These are phyloP conservation scores for Diorhabda carinulata DNA, from an alignment of 1,140 invertebrate genomes.

Conservation along the genomic window DNA sequence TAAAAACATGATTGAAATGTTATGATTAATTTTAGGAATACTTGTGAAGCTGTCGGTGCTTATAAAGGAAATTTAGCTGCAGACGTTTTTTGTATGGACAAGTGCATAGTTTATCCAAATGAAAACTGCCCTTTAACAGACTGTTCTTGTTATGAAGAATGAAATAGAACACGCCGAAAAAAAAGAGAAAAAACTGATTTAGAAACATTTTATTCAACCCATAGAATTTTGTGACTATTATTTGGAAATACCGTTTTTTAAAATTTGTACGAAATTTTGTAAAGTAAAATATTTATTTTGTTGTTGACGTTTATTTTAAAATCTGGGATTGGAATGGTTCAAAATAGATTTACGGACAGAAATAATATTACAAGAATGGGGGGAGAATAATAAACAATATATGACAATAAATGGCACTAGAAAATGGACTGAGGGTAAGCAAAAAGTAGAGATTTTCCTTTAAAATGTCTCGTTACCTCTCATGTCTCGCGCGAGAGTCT, in stretches of 20 bases:
- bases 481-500: no score
- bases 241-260: neutral
- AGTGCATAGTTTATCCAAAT: conserved; percentile 71
- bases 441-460: no score
- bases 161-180: neutral
- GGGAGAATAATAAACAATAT: no score
- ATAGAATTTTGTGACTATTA: neutral
- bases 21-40: conserved; percentile 56
- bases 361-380: no score
- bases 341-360: no score
- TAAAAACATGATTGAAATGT: no score
- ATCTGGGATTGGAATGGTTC: no score
- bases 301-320: neutral
- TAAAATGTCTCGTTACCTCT: no score
- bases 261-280: neutral
- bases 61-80: conserved; percentile 66
- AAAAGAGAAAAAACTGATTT: neutral
- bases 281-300: neutral
- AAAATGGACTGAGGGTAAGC: no score
- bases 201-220: no score
- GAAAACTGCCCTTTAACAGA: conserved; percentile 63
- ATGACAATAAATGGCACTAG: no score
- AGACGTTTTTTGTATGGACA: conserved; percentile 77
- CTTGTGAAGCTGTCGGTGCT: conserved; percentile 74
- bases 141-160: conserved; percentile 64